These are phyloP conservation scores for Apis cerana DNA, from an alignment of 1,140 invertebrate genomes.

Conservation along the genomic window DNA sequence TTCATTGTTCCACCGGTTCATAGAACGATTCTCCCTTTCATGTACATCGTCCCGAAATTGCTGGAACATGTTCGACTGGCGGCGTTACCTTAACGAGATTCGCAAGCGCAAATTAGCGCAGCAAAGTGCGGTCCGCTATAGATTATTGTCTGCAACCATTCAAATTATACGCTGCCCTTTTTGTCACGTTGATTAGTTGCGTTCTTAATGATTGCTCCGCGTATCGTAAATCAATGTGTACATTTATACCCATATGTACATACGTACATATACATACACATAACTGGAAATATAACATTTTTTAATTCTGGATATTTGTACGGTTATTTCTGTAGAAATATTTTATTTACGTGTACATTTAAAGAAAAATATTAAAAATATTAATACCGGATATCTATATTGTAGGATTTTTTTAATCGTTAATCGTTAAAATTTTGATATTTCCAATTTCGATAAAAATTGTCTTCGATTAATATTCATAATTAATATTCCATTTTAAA, in stretches of 20 bases:
- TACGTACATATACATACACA: too few relatives aligned
- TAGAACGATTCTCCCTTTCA: slow-evolving; percentile 42
- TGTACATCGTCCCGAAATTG: slow-evolving; percentile 39
- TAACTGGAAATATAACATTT: too few relatives aligned
- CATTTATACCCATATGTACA: not conserved
- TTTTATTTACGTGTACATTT: too few relatives aligned
- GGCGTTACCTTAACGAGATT: slow-evolving; percentile 62
- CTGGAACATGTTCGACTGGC: slow-evolving; percentile 49
- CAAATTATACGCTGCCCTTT: not conserved
- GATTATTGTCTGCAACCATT: slow-evolving; percentile 9
- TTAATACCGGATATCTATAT: too few relatives aligned
- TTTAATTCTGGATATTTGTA: too few relatives aligned
- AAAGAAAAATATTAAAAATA: too few relatives aligned
- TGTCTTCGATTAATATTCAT: too few relatives aligned
- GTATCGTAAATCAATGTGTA: not conserved
- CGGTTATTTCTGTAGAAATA: too few relatives aligned
- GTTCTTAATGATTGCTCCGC: not conserved
- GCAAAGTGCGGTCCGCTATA: slow-evolving; percentile 56
- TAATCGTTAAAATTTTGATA: too few relatives aligned
- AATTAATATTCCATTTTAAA: too few relatives aligned
- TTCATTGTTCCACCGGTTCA: slow-evolving; percentile 49
- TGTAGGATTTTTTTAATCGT: too few relatives aligned
- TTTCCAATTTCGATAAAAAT: too few relatives aligned
- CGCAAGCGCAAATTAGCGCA: slow-evolving; percentile 61
- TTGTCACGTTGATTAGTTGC: not conserved